Conservation (phyloP, 2,888 invertebrate genomes). For the Geophilus truncorum region DNA sequence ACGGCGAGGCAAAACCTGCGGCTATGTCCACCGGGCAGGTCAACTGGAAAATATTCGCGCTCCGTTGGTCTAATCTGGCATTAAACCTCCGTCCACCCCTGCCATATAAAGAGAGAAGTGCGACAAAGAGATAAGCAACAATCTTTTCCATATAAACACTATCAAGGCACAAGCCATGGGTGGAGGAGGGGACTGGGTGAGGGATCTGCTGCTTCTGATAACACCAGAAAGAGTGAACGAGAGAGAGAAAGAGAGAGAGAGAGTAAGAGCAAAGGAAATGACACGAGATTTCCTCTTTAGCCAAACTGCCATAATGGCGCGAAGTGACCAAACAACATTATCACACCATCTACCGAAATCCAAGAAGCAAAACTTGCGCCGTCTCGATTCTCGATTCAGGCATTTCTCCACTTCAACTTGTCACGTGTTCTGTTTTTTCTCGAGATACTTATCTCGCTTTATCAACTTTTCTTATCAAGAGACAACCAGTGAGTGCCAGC, state of each 20-base stretch:
- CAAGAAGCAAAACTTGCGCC: not conserved
- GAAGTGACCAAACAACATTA: not conserved
- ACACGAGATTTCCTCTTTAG: conserved; percentile 32
- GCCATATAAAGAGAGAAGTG: not conserved
- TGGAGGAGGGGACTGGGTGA: not conserved
- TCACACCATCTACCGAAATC: not conserved
- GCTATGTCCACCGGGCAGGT: not conserved
- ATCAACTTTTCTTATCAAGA: not conserved
- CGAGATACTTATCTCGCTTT: not conserved
- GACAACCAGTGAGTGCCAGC: not conserved
- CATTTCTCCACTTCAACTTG: not conserved
- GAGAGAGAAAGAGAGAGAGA: conserved; percentile 18
- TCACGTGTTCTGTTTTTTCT: not conserved
- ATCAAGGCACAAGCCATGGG: not conserved
- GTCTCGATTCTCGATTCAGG: not conserved
- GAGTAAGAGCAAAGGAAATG: conserved; percentile 23
- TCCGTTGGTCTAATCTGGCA: not conserved
- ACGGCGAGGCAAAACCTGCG: not conserved
- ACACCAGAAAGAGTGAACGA: conserved; percentile 8
- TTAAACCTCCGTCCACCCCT: not conserved
- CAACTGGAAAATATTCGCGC: not conserved
- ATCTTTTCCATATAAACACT: not conserved
- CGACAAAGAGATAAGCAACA: not conserved
- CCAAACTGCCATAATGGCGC: not conserved
- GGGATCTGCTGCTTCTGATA: not conserved